phyloP scores from a whole-genome alignment of 2,113 vertebrate genomes.

The Dasyprocta punctata region DNA sequence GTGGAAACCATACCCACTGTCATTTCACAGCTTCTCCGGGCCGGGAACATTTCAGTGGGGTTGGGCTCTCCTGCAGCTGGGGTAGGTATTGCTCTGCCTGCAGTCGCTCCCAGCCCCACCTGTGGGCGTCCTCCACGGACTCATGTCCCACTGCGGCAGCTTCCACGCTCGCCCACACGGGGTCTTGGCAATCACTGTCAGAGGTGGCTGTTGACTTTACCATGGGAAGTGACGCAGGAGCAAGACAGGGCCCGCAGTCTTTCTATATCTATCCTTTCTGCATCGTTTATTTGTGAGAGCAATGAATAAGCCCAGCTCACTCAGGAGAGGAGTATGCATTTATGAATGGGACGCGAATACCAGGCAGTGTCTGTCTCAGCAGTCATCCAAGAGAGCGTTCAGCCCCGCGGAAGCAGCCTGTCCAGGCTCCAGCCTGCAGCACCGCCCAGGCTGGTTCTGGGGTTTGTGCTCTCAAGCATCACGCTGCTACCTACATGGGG shows the following conservation, averaged over 20 bases:
- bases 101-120: no score
- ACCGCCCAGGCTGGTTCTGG: neutral
- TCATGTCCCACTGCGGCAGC: neutral
- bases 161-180: fast-evolving
- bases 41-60: no score
- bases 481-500: fast-evolving
- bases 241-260: neutral
- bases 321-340: neutral
- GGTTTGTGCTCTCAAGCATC: neutral
- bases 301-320: neutral
- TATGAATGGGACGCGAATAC: neutral
- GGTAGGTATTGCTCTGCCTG: fast-evolving
- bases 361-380: neutral
- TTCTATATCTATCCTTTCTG: neutral
- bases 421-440: fast-evolving
- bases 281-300: neutral
- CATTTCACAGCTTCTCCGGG: neutral
- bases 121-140: neutral
- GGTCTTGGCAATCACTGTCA: neutral
- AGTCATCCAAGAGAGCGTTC: neutral
- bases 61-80: neutral
- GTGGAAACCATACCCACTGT: neutral
- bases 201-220: neutral
- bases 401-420: neutral
- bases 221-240: neutral